Percentiles rank a stretch among this genome's conserved stretches.
Evolutionary conservation across 2,888 invertebrate genomes (phyloP).

Genomic region (Pseudoips prasinana): DNA sequence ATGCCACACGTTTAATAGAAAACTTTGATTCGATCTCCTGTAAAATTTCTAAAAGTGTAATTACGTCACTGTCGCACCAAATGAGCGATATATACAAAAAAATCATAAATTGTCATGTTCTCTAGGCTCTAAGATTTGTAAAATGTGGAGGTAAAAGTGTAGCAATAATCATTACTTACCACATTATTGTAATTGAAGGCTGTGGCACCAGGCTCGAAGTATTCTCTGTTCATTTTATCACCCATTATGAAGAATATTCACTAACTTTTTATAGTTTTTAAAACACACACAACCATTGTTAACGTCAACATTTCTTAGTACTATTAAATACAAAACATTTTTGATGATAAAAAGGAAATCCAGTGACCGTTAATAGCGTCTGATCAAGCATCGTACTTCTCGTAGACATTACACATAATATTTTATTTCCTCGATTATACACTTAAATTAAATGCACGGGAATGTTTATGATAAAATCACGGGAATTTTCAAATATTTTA

Average conservation of each 20-base stretch:
- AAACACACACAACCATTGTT: conserved; percentile 40
- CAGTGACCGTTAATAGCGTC: conserved; percentile 59
- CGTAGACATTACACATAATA: conserved; percentile 1
- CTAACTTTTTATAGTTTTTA: conserved; percentile 42
- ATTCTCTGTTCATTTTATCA: conserved; percentile 71
- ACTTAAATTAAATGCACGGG: conserved; percentile 7
- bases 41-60: no score
- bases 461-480: conserved; percentile 14
- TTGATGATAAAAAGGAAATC: conserved; percentile 32
- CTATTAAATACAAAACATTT: conserved; percentile 27
- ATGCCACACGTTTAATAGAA: no score
- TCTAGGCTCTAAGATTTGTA: no score
- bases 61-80: no score
- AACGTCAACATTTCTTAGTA: conserved; percentile 32
- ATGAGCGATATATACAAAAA: no score
- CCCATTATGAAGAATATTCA: conserved; percentile 55
- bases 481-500: conserved; percentile 6
- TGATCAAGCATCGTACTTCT: conserved; percentile 56
- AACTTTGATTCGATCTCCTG: no score
- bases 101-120: no score
- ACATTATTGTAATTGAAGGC: conserved; percentile 77
- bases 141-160: conserved; percentile 28
- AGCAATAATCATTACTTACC: conserved; percentile 56
- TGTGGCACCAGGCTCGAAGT: conserved; percentile 65
- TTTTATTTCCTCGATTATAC: conserved; percentile 4